Base-by-base conservation (phyloP, 2,888 invertebrate species). In the Tryphoninae sp. region DNA sequence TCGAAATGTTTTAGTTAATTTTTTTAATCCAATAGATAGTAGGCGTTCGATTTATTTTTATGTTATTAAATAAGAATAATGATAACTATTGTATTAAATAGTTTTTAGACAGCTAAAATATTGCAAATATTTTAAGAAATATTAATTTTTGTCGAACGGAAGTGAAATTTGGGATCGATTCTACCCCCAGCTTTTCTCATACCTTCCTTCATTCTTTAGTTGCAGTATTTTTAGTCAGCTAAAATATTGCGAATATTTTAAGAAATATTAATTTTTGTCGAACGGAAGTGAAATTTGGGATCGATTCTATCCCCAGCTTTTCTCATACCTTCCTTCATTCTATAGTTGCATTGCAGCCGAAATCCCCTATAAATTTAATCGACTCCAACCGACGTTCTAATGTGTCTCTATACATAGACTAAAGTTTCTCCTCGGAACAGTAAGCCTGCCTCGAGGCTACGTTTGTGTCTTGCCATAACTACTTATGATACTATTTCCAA, bases 331-430 rank as follows among this genome's bases (percentile, higher is more conserved):
- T 2, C 9, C 9, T 3, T 4, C n/a, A 59, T 42, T 58, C 16
- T 61, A 16, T 42, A n/a, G 16, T 53, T 11, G 9, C 58, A 58
- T 9, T 62, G 9, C 40, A 13, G 16, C 6, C 45, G 2, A 33
- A 58, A 78, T 65, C 59, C 22, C 53, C 53, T 51, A 68, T 78
- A 78, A 65, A 73, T 73, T 61, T 55, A 61, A 68, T 26, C 53
- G 40, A 68, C 19, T 42, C 51, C 26, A 67, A 68, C 68, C 61
- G 45, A 55, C 51, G 61, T 78, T 73, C 73, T 73, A 73, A 78
- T 61, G 68, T 62, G 42, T 49, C 23, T 65, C 13, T n/a, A 59
- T 19, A 7, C 59, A 22, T 55, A 61, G 42, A 16, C 42, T 68
- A 73, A 73, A 78, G 78, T 73, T 78, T 61, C 55, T n/a, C 13